Evolutionary conservation across 2,113 vertebrate species (phyloP), one percentile per base, ranked within the genome.

Genomic region (Pseudopodoces humilis): DNA sequence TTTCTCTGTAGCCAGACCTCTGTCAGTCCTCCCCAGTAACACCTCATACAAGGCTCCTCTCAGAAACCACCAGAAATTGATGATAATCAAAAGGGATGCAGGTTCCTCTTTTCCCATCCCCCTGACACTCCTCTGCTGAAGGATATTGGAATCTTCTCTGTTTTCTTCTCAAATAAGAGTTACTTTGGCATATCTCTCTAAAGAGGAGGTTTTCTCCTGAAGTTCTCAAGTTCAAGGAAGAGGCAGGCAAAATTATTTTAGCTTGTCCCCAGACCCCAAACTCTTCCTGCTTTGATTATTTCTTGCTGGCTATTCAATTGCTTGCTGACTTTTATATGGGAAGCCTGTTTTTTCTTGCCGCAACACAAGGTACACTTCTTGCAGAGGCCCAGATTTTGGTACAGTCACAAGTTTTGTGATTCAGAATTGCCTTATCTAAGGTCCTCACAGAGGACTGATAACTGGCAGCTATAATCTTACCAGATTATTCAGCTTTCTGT

Each of bases 71-170:
- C 52, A 43, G 33, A 83, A 78, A 88, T 2, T 19, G 23, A 10
- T 53, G 28, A 17, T 43, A 49, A n/a, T 35, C 24, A 31, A 47
- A 86, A 70, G 21, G 2, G 9, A 56, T 1, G 0, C 0, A 1
- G 4, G 11, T 47, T 89, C 13, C 13, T 52, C 65, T 83, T 72
- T 49, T 49, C 47, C 24, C 23, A 12, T n/a, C 5, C 7, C 9
- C 22, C 27, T n/a, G 25, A 4, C 5, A 6, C 49, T 69, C 7
- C 7, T 71, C 20, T 58, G 18, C 9, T 23, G 31, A 47, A 37
- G 16, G 21, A 53, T 30, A 13, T 50, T 30, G 64, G 27, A 11
- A 72, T 56, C 28, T 68, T 83, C 24, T 55, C 3, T 1, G 6
- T 23, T 88, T 74, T 81, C 60, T 78, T 67, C 60, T 35, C 35